Percentiles rank a stretch among this genome's conserved stretches.
These are phyloP conservation scores for Corythornis leucogaster DNA, from an alignment of 2,797 vertebrate species.

Conservation along the genomic window DNA sequence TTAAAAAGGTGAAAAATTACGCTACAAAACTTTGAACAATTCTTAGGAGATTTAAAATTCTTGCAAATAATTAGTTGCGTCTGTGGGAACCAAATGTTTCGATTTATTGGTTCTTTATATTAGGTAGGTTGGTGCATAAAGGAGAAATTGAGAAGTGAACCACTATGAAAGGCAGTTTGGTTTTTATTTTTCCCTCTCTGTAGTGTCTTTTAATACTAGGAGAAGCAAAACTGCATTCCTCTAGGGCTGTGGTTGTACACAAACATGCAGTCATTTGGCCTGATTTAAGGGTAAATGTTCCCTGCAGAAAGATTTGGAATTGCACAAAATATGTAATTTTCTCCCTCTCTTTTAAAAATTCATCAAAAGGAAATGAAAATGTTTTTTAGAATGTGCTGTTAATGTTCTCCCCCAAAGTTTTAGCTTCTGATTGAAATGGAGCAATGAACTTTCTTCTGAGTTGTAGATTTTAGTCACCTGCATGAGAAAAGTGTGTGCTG, in stretches of 20 bases:
- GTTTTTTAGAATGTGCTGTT: slow-evolving; percentile 8
- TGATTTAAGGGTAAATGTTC: slow-evolving; percentile 53
- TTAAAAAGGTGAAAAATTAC: not conserved
- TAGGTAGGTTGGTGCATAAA: not conserved
- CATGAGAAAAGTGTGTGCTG: not conserved
- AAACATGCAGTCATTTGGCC: slow-evolving; percentile 32
- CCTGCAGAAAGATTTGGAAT: slow-evolving; percentile 39
- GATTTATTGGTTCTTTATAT: not conserved
- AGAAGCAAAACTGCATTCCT: not conserved
- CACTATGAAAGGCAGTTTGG: not conserved
- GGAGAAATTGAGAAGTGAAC: not conserved
- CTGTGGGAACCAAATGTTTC: not conserved
- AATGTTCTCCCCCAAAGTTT: not conserved
- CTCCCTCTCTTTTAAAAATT: slow-evolving; percentile 34
- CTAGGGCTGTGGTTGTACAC: slow-evolving; percentile 14
- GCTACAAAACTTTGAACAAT: not conserved
- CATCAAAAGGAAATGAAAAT: slow-evolving; percentile 53
- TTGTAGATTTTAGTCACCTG: not conserved
- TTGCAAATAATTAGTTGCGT: not conserved
- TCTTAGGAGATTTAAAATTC: not conserved
- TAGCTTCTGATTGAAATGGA: not conserved
- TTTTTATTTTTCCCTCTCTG: slow-evolving; percentile 16
- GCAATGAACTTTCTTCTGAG: not conserved
- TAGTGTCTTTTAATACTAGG: not conserved
- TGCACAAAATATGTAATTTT: slow-evolving; percentile 19